Evolutionary conservation across 2,797 vertebrate genomes (phyloP), one percentile per base, ranked within the genome.

Genomic region (Centroberyx gerrardi): DNA sequence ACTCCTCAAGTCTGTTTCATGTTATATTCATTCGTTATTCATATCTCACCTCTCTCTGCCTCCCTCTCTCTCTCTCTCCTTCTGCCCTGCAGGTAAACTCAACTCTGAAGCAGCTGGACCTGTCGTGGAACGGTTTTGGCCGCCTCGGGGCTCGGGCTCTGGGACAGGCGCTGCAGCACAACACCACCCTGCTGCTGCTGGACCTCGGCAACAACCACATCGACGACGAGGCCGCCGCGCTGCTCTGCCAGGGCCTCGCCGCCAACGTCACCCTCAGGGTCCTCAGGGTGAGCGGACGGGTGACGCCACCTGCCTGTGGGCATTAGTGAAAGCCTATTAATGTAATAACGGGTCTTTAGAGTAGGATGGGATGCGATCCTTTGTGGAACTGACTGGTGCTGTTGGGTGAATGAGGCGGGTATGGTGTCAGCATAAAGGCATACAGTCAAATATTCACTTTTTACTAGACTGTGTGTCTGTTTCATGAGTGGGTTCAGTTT

Each of bases 161-260:
- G 8, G 93, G 91, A 48, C 91, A 94, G 12, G 92, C 92, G 6
- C 92, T 97, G 77, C 93, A 83, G 76, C 29, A 88, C 59, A 97
- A 95, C 80, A 79, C 42, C 5, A 63, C 72, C 5, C 90, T 97
- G 67, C 59, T 69, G 81, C 76, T 93, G 52, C 82, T 97, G 42
- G 93, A 96, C 36, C 60, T 97, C 87, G 92, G 90, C 61, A 58
- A 78, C 46, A 97, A 97, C 64, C 62, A 71, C 17, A 91, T 97
- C 33, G 76, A 71, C 54, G 90, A 94, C 0, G 62, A 94, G 1
- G 95, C 94, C 4, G 69, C 78, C 33, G 31, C 64, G 22, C 90
- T 85, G 51, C 78, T 97, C 72, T 93, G 94, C 91, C 91, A 42
- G 10, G 95, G 94, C 28, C 89, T 97, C 77, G 90, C 92, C 67